These are phyloP conservation scores for Cephus nigrinus DNA, from an alignment of 2,888 invertebrate species.

Conservation along the genomic window DNA sequence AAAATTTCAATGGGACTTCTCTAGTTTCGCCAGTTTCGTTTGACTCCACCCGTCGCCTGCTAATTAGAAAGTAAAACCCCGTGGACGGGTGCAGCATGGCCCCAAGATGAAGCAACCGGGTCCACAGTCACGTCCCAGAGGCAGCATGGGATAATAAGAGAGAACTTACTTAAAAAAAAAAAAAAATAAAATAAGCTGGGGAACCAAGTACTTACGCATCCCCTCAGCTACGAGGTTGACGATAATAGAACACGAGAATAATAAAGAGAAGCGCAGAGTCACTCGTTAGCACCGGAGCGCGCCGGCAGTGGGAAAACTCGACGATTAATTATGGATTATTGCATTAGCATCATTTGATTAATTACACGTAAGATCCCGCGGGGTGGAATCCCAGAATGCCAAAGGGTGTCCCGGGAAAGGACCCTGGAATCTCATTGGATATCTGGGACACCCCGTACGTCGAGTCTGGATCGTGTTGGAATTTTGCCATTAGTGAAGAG, in stretches of 20 bases:
- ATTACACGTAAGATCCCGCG: conserved; percentile 14
- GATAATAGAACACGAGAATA: neutral
- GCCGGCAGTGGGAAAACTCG: conserved; percentile 28
- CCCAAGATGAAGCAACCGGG: neutral
- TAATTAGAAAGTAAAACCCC: neutral
- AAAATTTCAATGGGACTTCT: neutral
- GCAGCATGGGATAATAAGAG: neutral
- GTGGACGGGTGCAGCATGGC: neutral
- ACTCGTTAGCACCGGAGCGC: conserved; percentile 12
- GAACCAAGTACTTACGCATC: neutral
- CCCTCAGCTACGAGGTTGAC: neutral
- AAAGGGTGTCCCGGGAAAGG: neutral
- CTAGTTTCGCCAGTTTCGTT: neutral
- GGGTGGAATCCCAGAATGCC: neutral
- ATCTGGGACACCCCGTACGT: conserved; percentile 26
- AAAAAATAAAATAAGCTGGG: too few species aligned
- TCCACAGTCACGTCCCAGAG: neutral
- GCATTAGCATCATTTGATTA: conserved; percentile 43
- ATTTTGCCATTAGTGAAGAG: conserved; percentile 30
- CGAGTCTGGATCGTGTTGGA: conserved; percentile 35
- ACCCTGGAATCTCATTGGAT: conserved; percentile 34
- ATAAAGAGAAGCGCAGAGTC: conserved; percentile 11
- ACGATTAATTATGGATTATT: conserved; percentile 30
- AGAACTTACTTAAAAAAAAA: neutral
- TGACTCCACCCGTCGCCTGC: neutral